Evolutionary conservation across 92 coral and sea anemone genomes (phyloP).

Genomic region (Bergia sp.): DNA sequence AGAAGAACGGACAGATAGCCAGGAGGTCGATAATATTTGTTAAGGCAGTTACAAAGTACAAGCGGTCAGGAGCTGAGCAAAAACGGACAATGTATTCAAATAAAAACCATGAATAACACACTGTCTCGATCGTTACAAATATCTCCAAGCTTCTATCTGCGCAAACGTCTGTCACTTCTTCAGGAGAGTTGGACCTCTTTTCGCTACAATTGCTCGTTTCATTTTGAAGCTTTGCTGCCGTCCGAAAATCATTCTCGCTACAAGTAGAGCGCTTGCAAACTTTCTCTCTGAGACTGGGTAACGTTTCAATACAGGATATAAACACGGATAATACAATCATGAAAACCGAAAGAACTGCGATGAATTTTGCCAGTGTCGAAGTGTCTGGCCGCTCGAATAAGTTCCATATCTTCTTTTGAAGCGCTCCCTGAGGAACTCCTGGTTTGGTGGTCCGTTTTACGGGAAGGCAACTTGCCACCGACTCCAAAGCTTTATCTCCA

Average conservation of each 20-base stretch:
- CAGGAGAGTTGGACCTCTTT: neutral
- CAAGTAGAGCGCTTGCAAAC: conserved; percentile 50
- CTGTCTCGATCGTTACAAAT: conserved; percentile 69
- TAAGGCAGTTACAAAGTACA: conserved; percentile 75
- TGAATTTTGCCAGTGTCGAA: conserved; percentile 69
- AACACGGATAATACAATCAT: conserved; percentile 78
- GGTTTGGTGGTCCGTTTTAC: conserved; percentile 33
- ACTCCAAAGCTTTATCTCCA: conserved; percentile 91
- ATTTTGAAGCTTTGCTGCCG: conserved; percentile 14
- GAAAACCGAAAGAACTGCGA: conserved; percentile 77
- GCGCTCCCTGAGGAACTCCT: conserved; percentile 46
- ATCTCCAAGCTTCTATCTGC: conserved; percentile 48
- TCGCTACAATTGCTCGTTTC: conserved; percentile 25
- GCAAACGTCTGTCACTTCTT: conserved; percentile 28
- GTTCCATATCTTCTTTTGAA: conserved; percentile 76
- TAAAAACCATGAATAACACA: conserved; percentile 88
- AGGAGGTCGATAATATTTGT: conserved; percentile 86
- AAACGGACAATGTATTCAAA: conserved; percentile 86
- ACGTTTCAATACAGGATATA: conserved; percentile 80
- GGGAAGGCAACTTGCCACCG: conserved; percentile 77
- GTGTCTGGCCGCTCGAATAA: conserved; percentile 94
- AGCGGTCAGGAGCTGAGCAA: conserved; percentile 83
- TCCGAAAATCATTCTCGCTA: conserved; percentile 32
- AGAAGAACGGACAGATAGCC: conserved; percentile 88
- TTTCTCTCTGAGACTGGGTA: conserved; percentile 59